Conservation (phyloP, 2,797 vertebrate species). For the Macroramphosus scolopax region DNA sequence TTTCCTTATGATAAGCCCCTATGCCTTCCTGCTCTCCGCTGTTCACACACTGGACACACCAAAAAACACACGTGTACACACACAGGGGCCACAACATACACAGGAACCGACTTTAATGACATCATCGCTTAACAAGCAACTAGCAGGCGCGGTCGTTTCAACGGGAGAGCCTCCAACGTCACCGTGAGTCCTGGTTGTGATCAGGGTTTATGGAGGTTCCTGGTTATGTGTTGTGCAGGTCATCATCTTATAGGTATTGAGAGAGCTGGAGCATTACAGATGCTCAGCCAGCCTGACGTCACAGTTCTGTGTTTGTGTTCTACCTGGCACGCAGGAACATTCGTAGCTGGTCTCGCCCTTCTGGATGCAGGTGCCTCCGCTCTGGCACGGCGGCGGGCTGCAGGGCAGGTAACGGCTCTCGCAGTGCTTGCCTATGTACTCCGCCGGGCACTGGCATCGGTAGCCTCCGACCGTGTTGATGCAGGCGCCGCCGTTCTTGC, state of each 20-base stretch:
- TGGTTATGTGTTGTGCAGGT: too few relatives aligned
- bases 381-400: conserved; percentile 84
- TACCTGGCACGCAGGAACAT: conserved; percentile 92
- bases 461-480: conserved; percentile 87
- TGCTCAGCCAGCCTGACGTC: too few relatives aligned
- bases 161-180: too few relatives aligned
- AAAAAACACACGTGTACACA: neutral
- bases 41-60: conserved; percentile 54
- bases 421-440: conserved; percentile 85
- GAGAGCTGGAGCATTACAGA: too few relatives aligned
- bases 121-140: conserved; percentile 30
- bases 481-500: conserved; percentile 85
- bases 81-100: conserved; percentile 22
- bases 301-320: too few relatives aligned
- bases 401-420: conserved; percentile 92
- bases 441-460: conserved; percentile 81
- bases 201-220: too few relatives aligned
- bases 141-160: conserved; percentile 2
- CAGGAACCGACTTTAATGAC: conserved; percentile 54
- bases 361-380: conserved; percentile 86
- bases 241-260: too few relatives aligned
- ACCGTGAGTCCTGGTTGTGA: too few relatives aligned
- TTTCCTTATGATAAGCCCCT: conserved; percentile 77
- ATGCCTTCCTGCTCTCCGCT: conserved; percentile 70
- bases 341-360: conserved; percentile 86